Percentiles rank a stretch among this genome's conserved stretches.
Conservation (phyloP, 2,113 vertebrate genomes). For the Scophthalmus maximus region DNA sequence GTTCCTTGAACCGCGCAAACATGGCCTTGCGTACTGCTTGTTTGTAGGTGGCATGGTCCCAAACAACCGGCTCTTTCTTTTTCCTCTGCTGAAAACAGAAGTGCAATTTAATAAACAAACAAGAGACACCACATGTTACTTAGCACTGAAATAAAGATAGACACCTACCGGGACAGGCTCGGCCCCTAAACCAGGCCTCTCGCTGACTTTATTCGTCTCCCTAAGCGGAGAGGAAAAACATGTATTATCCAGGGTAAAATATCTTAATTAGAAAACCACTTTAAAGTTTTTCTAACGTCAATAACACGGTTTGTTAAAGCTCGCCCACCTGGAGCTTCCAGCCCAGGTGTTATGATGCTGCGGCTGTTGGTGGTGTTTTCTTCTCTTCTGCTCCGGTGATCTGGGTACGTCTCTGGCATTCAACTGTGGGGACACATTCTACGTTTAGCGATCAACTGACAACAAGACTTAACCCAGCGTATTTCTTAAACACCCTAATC, state of each 20-base stretch:
- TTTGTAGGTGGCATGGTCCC: constrained; percentile 89
- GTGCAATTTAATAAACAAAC: background rate
- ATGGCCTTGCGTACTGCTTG: constrained; percentile 95
- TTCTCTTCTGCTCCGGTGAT: constrained; percentile 81
- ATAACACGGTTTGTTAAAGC: background rate
- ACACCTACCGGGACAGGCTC: constrained; percentile 73
- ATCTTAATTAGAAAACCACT: background rate
- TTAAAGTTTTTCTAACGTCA: background rate
- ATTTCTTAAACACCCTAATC: background rate
- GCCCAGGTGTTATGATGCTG: constrained; percentile 78
- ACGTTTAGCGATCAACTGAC: background rate
- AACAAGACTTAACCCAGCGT: background rate
- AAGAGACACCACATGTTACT: background rate
- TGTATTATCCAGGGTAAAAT: background rate
- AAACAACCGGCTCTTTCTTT: constrained; percentile 86
- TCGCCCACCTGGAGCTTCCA: constrained; percentile 76
- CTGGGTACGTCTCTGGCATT: constrained; percentile 55
- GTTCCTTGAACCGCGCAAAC: constrained; percentile 97
- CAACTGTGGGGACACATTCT: constrained; percentile 55
- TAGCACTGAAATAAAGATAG: background rate
- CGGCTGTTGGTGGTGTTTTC: constrained; percentile 73
- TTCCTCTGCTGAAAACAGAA: constrained; percentile 80
- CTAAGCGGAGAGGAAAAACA: constrained; percentile 52
- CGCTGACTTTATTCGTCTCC: constrained; percentile 75
- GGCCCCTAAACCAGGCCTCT: constrained; percentile 82